Evolutionary conservation across 2,888 invertebrate genomes (phyloP).

Genomic region (Odontothrips loti): DNA sequence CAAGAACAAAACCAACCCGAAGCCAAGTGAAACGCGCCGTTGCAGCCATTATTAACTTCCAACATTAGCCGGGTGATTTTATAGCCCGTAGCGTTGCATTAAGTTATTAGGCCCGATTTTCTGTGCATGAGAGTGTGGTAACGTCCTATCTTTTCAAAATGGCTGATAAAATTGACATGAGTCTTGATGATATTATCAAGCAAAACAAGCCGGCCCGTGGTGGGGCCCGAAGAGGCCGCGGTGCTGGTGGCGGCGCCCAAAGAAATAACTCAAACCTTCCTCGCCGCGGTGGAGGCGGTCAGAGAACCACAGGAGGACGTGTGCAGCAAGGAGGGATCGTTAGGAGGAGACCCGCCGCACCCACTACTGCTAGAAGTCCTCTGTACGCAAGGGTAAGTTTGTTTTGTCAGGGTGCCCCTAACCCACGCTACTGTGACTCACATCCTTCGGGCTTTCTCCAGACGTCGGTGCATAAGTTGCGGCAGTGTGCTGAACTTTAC

Average conservation of each 20-base stretch:
- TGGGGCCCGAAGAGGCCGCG: slow-evolving; percentile 53
- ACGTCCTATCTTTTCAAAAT: slow-evolving; percentile 43
- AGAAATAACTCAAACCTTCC: slow-evolving; percentile 48
- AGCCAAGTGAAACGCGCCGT: background rate
- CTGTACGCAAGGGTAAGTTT: slow-evolving; percentile 64
- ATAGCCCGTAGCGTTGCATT: background rate
- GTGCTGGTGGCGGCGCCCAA: slow-evolving; percentile 48
- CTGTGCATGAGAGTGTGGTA: background rate
- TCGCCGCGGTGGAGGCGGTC: slow-evolving; percentile 53
- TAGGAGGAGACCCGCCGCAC: background rate
- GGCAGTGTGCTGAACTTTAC: too few species aligned
- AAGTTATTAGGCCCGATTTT: too few species aligned
- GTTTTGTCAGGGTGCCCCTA: slow-evolving; percentile 37
- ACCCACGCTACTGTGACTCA: slow-evolving; percentile 14
- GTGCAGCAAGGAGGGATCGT: slow-evolving; percentile 57
- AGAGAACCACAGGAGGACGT: slow-evolving; percentile 53
- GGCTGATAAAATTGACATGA: slow-evolving; percentile 95
- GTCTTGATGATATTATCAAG: slow-evolving; percentile 94
- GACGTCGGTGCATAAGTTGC: background rate
- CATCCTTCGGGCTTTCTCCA: background rate
- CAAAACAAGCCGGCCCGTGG: slow-evolving; percentile 66
- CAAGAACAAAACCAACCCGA: background rate
- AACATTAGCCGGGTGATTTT: background rate
- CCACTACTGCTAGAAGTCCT: slow-evolving; percentile 51
- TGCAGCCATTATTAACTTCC: background rate